Percentiles rank a stretch among this genome's conserved stretches.
phyloP scores from a whole-genome alignment of 2,113 vertebrate species.

The Verasper variegatus region DNA sequence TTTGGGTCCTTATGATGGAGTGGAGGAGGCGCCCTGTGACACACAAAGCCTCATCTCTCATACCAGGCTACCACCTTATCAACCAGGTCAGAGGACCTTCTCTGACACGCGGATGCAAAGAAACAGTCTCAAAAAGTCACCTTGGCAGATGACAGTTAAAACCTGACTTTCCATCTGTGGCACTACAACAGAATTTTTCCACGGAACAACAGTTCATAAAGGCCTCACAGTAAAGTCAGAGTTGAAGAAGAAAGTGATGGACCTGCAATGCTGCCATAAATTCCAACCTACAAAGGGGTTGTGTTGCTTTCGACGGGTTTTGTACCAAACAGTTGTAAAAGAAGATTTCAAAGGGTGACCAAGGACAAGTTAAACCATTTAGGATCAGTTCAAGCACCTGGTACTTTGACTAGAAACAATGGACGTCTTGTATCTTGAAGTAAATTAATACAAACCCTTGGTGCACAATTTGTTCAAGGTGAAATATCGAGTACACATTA shows the following conservation, averaged over 20 bases:
- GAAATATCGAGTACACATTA: slow-evolving; percentile 36
- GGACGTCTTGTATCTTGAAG: slow-evolving; percentile 19
- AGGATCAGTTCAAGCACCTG: slow-evolving; percentile 31
- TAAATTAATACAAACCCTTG: slow-evolving; percentile 28
- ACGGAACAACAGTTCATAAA: slow-evolving; percentile 20
- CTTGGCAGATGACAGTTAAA: slow-evolving; percentile 69
- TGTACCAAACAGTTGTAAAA: slow-evolving; percentile 25
- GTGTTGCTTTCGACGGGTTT: slow-evolving; percentile 36
- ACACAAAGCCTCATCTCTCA: slow-evolving; percentile 72
- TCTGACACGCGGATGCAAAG: slow-evolving; percentile 47
- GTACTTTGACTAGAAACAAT: slow-evolving; percentile 30
- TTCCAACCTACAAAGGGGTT: slow-evolving; percentile 29
- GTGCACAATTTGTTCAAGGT: slow-evolving; percentile 38
- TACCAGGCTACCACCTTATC: slow-evolving; percentile 64
- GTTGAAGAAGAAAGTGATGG: slow-evolving; percentile 27
- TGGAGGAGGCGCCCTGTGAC: slow-evolving; percentile 71
- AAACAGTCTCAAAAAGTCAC: slow-evolving; percentile 72
- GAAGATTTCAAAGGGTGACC: slow-evolving; percentile 26
- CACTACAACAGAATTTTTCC: slow-evolving; percentile 12
- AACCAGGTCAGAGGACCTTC: slow-evolving; percentile 70
- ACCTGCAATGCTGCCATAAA: slow-evolving; percentile 21
- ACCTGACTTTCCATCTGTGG: slow-evolving; percentile 40
- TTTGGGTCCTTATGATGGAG: slow-evolving; percentile 72
- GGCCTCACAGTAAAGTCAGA: slow-evolving; percentile 40
- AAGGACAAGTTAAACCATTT: slow-evolving; percentile 55